Percentiles rank a stretch among this genome's conserved stretches.
Conservation (phyloP, 1,140 invertebrate genomes). For the Drosophila prosaltans region DNA sequence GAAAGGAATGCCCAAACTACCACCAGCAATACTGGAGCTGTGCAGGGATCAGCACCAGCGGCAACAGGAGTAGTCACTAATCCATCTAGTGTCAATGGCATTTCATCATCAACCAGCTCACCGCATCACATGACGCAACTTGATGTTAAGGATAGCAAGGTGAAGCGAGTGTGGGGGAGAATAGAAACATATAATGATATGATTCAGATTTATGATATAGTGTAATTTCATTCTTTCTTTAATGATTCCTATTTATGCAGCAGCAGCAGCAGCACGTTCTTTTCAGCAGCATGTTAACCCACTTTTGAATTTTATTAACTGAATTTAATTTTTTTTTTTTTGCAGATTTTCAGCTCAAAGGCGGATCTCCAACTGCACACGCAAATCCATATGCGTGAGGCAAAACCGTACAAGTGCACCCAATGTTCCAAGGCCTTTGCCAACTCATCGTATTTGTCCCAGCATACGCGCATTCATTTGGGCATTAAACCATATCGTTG, state of each 20-base stretch:
- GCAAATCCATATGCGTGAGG: constrained; percentile 98
- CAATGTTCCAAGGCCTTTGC: constrained; percentile 99
- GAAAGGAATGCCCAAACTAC: constrained; percentile 57
- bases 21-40: neutral
- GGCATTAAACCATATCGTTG: constrained; percentile 98
- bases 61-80: neutral
- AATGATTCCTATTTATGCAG: too few relatives aligned
- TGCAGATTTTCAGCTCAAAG: constrained; percentile 98
- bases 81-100: constrained; percentile 50
- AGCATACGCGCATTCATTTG: constrained; percentile 99
- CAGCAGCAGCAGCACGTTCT: neutral
- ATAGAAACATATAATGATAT: too few relatives aligned
- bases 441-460: constrained; percentile 99
- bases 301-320: too few relatives aligned
- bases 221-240: too few relatives aligned
- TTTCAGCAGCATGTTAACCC: too few relatives aligned
- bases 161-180: constrained; percentile 33
- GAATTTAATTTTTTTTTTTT: constrained; percentile 70
- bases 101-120: constrained; percentile 80
- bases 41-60: constrained; percentile 6
- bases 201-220: too few relatives aligned
- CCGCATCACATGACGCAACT: constrained; percentile 72
- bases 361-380: constrained; percentile 98
- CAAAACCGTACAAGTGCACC: constrained; percentile 99
- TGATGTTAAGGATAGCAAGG: constrained; percentile 79